Conservation (phyloP, 2,113 vertebrate genomes). For the Helogale parvula region DNA sequence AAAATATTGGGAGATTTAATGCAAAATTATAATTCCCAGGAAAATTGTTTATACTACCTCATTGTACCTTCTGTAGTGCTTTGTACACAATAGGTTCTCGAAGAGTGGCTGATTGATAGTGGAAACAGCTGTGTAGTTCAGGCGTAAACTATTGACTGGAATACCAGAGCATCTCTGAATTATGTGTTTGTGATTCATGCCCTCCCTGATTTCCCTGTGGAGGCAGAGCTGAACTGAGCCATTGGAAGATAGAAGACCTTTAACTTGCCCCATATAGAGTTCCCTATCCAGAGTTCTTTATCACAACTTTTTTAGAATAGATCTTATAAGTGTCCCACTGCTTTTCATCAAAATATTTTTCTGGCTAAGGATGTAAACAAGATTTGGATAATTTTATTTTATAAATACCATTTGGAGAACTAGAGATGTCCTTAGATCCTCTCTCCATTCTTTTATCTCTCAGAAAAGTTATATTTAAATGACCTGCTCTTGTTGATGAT, state of each 20-base stretch:
- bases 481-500: background rate
- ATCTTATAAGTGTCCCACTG: no score
- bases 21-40: constrained; percentile 29
- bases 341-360: background rate
- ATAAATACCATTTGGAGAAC: background rate
- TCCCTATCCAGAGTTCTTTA: background rate
- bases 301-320: background rate
- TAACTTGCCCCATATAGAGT: background rate
- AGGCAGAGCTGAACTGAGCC: background rate
- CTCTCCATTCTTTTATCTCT: background rate
- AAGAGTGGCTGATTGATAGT: constrained; percentile 72
- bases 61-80: background rate
- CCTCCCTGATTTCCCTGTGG: background rate
- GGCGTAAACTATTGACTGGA: constrained; percentile 49
- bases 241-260: background rate
- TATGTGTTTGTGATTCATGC: constrained; percentile 54
- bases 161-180: constrained; percentile 69
- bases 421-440: background rate
- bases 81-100: constrained; percentile 43
- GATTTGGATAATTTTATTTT: background rate
- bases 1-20: constrained; percentile 57
- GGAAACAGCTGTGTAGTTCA: constrained; percentile 68
- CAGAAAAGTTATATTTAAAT: constrained; percentile 2
- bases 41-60: constrained; percentile 8
- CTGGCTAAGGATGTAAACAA: background rate